Evolutionary conservation across 1,140 invertebrate species (phyloP), one percentile per base, ranked within the genome.

Genomic region (Ridgeia piscesae): DNA sequence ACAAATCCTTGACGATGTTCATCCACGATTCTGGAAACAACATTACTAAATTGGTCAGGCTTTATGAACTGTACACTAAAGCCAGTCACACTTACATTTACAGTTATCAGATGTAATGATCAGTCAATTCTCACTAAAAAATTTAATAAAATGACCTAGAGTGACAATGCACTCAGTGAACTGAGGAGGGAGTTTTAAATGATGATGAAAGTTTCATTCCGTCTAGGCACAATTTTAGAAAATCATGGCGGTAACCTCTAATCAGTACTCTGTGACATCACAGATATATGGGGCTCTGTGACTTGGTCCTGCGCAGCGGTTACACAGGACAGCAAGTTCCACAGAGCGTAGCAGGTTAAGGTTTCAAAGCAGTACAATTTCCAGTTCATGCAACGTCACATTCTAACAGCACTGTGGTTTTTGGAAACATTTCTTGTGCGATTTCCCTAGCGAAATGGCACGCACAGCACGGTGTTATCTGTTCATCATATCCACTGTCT

Each of bases 401-500:
- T 77, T 77, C 58, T 77, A 77, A 77, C 58, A 77, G 27, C 58
- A 77, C 27, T 77, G 58, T 21, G 27, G 58, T 77, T 77, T 77
- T 77, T 77, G 58, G 11, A 77, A 77, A 77, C 58, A 77, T 77
- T 31, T 77, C 58, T 77, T 14, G 58, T 77, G 58, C 58, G 58
- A 31, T 77, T 77, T 77, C 58, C 17, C 11, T 77, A 77, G 2
- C 11, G 58, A 77, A 21, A 31, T 21, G 27, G 0, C 11, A 21
- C 58, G 58, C 58, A 77, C 58, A 21, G 58, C 58, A 77, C 58
- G 58, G 27, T 77, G 27, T 21, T 77, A 21, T 14, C 17, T 77
- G 58, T 77, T 77, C 58, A 77, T 77, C 58, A 77, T 77, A 77
- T 77, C 58, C 58, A 77, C 58, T 77, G 58, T 77, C 58, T 77